These are phyloP conservation scores for Colinus virginianus DNA, from an alignment of 2,113 vertebrate species.

Conservation along the genomic window DNA sequence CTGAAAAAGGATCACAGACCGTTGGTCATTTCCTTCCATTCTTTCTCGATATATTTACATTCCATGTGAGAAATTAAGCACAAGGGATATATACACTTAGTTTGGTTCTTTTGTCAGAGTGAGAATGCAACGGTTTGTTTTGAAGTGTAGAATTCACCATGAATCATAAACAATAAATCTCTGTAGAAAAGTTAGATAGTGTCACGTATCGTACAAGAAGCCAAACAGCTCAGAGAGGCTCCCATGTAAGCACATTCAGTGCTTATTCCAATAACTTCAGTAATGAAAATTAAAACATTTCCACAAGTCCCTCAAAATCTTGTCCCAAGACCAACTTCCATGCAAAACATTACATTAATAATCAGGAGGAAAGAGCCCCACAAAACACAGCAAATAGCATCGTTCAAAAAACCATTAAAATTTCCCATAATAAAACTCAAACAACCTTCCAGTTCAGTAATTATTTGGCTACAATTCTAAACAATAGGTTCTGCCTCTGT, in stretches of 20 bases:
- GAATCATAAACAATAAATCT: neutral
- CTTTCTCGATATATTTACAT: neutral
- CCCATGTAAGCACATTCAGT: neutral
- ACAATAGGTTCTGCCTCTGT: neutral
- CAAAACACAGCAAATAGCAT: neutral
- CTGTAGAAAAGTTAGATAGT: neutral
- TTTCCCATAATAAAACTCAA: neutral
- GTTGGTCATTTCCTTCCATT: neutral
- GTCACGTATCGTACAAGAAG: neutral
- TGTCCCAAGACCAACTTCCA: neutral
- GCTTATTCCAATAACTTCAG: neutral
- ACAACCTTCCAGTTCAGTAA: neutral
- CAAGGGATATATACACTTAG: neutral
- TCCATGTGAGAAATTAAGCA: neutral
- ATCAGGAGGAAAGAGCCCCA: neutral
- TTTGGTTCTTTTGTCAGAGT: neutral
- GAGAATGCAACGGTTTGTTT: neutral
- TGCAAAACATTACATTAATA: neutral
- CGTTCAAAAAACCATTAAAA: neutral
- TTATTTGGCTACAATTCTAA: conserved; percentile 34
- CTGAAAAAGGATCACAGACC: neutral
- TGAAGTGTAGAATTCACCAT: neutral
- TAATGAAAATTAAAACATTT: neutral
- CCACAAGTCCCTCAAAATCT: neutral
- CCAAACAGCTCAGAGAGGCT: neutral